A percentile compares a stretch with the other conserved stretches of the same genome.
Conservation (phyloP, 2,113 vertebrate species). For the Cyprinus carpio region DNA sequence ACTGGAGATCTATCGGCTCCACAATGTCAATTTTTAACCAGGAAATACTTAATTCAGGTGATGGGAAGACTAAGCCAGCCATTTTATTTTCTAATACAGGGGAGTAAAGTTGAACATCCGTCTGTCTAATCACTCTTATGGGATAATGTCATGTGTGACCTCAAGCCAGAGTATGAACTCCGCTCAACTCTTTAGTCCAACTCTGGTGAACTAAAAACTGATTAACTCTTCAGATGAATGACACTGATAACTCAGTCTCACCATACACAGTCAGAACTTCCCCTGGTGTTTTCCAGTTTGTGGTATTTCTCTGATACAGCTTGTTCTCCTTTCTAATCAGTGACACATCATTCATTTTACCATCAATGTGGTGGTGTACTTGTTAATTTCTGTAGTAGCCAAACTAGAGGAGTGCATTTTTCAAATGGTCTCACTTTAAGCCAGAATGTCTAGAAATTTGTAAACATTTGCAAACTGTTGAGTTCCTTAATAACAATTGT, state of each 20-base stretch:
- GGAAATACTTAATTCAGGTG: background rate
- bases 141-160: background rate
- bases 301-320: background rate
- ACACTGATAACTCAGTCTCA: background rate
- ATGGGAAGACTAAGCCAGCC: background rate
- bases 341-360: background rate
- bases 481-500: too few species aligned
- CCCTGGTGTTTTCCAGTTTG: background rate
- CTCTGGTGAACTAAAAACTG: background rate
- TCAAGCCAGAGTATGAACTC: background rate
- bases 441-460: background rate
- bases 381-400: background rate
- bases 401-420: background rate
- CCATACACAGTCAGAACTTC: background rate
- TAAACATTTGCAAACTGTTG: too few species aligned
- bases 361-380: background rate
- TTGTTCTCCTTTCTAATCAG: conserved; percentile 13
- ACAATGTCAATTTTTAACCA: background rate
- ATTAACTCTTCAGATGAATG: background rate
- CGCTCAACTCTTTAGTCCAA: too few species aligned
- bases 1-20: background rate
- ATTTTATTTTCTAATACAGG: too few species aligned
- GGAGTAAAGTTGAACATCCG: background rate
- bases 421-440: background rate
- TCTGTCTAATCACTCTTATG: background rate